Percentiles rank a stretch among this genome's conserved stretches.
Evolutionary conservation across 2,113 vertebrate species (phyloP).

Genomic region (Tiliqua scincoides): DNA sequence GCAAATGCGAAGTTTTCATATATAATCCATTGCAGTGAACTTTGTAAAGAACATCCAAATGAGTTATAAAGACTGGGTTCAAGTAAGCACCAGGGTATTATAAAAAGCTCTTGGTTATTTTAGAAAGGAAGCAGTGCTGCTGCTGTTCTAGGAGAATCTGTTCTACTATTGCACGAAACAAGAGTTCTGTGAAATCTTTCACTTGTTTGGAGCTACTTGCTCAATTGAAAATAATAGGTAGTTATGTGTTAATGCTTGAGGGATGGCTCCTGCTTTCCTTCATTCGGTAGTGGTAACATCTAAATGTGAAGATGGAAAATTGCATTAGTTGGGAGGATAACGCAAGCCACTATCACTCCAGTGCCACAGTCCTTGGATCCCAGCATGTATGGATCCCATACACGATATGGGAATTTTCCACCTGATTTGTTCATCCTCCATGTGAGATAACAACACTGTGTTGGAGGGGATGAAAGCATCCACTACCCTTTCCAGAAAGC

Average conservation of each 20-base stretch:
- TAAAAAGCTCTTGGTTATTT: background rate
- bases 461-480: background rate
- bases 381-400: too few relatives aligned
- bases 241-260: background rate
- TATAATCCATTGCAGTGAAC: slow-evolving; percentile 16
- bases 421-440: background rate
- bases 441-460: background rate
- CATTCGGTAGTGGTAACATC: background rate
- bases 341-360: background rate
- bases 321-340: background rate
- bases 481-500: background rate
- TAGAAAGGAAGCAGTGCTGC: background rate
- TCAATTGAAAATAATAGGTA: background rate
- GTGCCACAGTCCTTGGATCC: background rate
- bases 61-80: background rate
- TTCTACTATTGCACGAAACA: background rate
- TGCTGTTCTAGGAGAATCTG: background rate
- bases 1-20: slow-evolving; percentile 7
- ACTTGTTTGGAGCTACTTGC: background rate
- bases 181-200: background rate
- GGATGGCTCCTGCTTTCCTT: background rate
- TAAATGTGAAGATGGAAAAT: background rate
- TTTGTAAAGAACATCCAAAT: background rate
- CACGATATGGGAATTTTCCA: background rate
- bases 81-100: background rate